Evolutionary conservation across 2,113 vertebrate species (phyloP).

Genomic region (Corapipo altera): DNA sequence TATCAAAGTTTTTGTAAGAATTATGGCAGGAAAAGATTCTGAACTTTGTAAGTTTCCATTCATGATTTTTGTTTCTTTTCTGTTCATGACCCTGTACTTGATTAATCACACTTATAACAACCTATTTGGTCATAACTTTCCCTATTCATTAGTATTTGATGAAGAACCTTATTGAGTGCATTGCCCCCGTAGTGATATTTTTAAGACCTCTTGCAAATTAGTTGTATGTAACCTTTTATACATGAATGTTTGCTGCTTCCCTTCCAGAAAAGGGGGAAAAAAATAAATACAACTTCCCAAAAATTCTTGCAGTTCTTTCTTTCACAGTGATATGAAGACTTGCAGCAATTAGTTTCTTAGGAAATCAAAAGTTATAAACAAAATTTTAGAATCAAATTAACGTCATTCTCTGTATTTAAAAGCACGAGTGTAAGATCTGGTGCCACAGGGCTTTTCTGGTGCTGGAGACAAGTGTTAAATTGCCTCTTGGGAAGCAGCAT

Average conservation of each 20-base stretch:
- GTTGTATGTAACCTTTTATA: background rate
- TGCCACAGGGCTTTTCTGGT: background rate
- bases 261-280: background rate
- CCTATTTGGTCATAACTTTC: background rate
- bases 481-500: background rate
- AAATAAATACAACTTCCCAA: background rate
- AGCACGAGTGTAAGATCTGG: accelerated
- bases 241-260: background rate
- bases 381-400: background rate
- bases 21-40: background rate
- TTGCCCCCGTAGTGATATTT: background rate
- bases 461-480: background rate
- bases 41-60: background rate
- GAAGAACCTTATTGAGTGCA: background rate
- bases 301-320: background rate
- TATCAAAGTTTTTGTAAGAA: background rate
- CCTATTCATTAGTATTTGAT: background rate
- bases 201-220: background rate
- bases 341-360: background rate
- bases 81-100: background rate
- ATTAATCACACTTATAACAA: background rate
- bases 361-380: background rate
- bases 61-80: background rate
- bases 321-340: background rate
- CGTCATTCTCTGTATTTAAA: background rate